Evolutionary conservation across 2,113 vertebrate species (phyloP), one percentile per base, ranked within the genome.

Genomic region (Oryzias curvinotus): DNA sequence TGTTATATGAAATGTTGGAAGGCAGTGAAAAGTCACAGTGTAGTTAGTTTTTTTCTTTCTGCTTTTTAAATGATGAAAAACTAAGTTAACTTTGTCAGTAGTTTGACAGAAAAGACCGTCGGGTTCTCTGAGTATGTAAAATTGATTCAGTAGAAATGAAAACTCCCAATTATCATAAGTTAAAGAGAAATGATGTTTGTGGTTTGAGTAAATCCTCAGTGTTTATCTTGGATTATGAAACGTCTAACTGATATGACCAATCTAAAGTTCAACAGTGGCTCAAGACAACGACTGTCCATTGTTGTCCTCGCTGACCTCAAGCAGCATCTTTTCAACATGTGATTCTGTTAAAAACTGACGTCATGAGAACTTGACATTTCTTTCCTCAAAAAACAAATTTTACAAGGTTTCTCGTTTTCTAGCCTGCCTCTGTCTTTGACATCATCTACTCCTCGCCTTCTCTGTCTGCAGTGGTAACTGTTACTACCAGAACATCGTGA

Each of bases 401-500:
- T 61, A 68, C 28, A 0, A 56, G 23, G 51, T 52, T 72, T 64
- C 26, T 3, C 45, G 46, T 64, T 49, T 65, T 16, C 64, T 0
- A 52, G 10, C 3, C 12, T 19, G 14, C 14, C 8, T 25, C 19
- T 43, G 41, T 64, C 49, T 8, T 25, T 4, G 30, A 18, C 21
- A 6, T 30, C 10, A 4, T 60, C 36, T 1, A 19, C 13, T 48
- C 36, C 14, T 41, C 14, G 3, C 19, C 26, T 21, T n/a, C 60
- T 41, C 16, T 14, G 71, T 13, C 62, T 77, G 4, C 81, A 98
- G 97, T 0, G 96, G 97, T 5, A 95, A 94, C 71, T 99, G 97
- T 79, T 99, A 98, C 91, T 98, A 96, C 87, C 94, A 96, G 91
- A 96, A 93, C 42, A 92, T 98, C 58, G 93, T 98, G 88, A 98